Percentiles rank a stretch among this genome's conserved stretches.
phyloP scores from a whole-genome alignment of 1,140 invertebrate species.

The Bombus picipes region DNA sequence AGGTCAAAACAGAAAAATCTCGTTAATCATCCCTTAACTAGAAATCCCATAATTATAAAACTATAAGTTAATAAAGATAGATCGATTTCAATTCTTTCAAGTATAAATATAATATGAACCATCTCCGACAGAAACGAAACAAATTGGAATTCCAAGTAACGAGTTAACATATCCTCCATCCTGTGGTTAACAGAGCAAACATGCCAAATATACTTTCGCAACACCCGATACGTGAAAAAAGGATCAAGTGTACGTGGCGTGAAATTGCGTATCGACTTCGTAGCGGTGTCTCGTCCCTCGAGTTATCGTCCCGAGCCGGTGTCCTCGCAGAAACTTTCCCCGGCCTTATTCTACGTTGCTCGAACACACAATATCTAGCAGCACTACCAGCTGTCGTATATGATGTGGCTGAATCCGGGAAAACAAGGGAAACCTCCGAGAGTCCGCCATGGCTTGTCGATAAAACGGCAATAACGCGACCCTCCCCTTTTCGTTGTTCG shows the following conservation, averaged over 20 bases:
- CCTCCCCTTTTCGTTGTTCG: background rate
- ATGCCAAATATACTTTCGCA: background rate
- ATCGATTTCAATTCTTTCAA: too few species aligned
- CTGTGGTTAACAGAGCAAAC: background rate
- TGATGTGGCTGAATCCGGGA: background rate
- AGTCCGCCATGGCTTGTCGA: background rate
- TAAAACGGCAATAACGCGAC: constrained; percentile 13
- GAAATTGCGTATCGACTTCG: background rate
- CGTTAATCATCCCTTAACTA: too few species aligned
- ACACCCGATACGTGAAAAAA: background rate
- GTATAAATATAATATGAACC: too few species aligned
- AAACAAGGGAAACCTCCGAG: background rate
- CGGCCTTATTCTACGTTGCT: background rate
- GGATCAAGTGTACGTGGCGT: background rate
- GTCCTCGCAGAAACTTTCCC: background rate
- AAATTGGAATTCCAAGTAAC: background rate
- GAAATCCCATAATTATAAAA: too few species aligned
- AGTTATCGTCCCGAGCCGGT: background rate
- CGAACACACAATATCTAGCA: background rate
- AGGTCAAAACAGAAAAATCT: too few species aligned
- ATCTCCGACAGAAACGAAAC: too few species aligned
- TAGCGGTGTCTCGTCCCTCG: background rate
- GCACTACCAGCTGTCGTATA: too few species aligned
- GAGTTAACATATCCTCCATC: background rate
- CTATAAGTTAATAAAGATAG: too few species aligned